Percentiles rank a stretch among this genome's conserved stretches.
phyloP scores from a whole-genome alignment of 1,140 invertebrate genomes.

The Anastrepha ludens region DNA sequence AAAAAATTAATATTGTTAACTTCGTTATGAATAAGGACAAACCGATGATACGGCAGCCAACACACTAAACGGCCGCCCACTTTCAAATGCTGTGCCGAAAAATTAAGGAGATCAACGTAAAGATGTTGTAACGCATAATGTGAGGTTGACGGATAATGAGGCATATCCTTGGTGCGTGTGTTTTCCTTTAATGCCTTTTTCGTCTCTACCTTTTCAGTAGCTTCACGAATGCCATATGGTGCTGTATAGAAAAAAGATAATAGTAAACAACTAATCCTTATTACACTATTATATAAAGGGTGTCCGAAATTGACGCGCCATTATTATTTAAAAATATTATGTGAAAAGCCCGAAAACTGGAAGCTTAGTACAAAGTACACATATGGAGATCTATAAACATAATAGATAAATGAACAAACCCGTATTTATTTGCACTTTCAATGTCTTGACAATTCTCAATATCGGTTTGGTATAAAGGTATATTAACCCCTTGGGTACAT shows the following conservation, averaged over 20 bases:
- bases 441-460: too few species aligned
- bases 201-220: conserved; percentile 89
- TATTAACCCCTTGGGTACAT: too few species aligned
- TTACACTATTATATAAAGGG: not conserved
- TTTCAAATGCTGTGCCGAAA: conserved; percentile 85
- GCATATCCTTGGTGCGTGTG: conserved; percentile 62
- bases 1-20: conserved; percentile 1
- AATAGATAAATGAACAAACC: too few species aligned
- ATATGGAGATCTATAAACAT: too few species aligned
- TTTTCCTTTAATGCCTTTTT: conserved; percentile 77
- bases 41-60: conserved; percentile 93
- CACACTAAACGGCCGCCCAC: conserved; percentile 88
- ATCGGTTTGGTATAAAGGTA: too few species aligned
- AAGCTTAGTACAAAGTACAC: too few species aligned
- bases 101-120: conserved; percentile 87
- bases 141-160: conserved; percentile 85
- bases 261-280: not conserved
- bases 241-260: conserved; percentile 77
- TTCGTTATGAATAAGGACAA: conserved; percentile 58
- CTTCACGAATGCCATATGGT: conserved; percentile 96
- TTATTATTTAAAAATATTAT: too few species aligned
- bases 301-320: not conserved
- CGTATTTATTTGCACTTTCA: too few species aligned
- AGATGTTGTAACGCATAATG: conserved; percentile 88
- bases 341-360: too few species aligned